Evolutionary conservation across 1,140 invertebrate species (phyloP).

Genomic region (Drosophila neocordata): DNA sequence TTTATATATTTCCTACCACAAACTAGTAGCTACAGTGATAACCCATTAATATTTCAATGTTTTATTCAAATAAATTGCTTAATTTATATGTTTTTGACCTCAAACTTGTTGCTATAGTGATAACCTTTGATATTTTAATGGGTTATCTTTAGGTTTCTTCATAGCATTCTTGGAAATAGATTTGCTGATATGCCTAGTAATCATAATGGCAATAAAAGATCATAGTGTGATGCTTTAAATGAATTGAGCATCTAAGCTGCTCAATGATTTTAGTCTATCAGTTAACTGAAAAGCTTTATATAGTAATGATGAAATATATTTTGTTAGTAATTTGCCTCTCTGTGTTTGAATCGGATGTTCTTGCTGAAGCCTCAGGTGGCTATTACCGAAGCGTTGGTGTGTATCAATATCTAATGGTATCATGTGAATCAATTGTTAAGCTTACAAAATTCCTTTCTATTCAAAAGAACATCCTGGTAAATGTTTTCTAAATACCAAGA

Average conservation of each 20-base stretch:
- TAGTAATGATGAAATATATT: not conserved
- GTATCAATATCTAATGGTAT: not conserved
- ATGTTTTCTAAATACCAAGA: slow-evolving; percentile 13
- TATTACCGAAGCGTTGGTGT: not conserved
- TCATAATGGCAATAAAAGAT: not conserved
- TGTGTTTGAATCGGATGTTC: not conserved
- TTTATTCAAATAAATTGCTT: not conserved
- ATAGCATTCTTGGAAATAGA: too few relatives aligned
- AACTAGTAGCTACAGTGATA: too few relatives aligned
- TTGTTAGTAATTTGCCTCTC: not conserved
- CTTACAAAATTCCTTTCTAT: not conserved
- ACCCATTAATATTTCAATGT: too few relatives aligned
- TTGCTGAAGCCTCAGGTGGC: not conserved
- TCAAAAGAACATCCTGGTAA: slow-evolving; percentile 24
- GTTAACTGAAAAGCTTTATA: not conserved
- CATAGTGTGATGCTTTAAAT: not conserved
- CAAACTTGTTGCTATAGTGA: too few relatives aligned
- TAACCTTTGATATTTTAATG: not conserved
- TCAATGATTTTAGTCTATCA: not conserved
- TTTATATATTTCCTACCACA: too few relatives aligned
- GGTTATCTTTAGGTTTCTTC: too few relatives aligned
- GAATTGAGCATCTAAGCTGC: not conserved
- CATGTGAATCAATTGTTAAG: not conserved
- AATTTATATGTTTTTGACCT: too few relatives aligned
- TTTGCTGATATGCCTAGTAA: not conserved